Evolutionary conservation across 2,797 vertebrate genomes (phyloP).

Genomic region (Triplophysa yarkandensis): DNA sequence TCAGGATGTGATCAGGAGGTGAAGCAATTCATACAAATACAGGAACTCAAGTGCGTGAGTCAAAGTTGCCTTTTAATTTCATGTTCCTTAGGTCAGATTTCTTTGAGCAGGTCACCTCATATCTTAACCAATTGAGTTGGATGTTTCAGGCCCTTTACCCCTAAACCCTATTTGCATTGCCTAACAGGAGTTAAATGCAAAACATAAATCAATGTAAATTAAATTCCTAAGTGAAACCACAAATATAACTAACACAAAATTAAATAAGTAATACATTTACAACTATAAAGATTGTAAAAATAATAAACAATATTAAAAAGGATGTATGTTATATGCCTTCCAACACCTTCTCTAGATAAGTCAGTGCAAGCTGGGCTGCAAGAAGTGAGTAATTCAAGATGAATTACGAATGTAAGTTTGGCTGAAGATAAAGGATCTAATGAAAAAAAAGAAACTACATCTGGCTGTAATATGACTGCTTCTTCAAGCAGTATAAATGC

Average conservation of each 20-base stretch:
- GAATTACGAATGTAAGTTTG: constrained; percentile 66
- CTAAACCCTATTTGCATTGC: too few species aligned
- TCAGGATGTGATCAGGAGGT: constrained; percentile 9
- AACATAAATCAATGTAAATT: too few species aligned
- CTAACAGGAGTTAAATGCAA: background rate
- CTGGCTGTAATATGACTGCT: constrained; percentile 67
- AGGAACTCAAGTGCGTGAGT: background rate
- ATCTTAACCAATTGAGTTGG: background rate
- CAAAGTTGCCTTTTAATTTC: background rate
- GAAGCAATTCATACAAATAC: constrained; percentile 15
- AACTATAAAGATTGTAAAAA: too few species aligned
- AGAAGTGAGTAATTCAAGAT: constrained; percentile 43
- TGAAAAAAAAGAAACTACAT: constrained; percentile 63
- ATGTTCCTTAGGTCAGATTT: background rate
- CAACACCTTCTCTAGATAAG: background rate
- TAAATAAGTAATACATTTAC: too few species aligned
- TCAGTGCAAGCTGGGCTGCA: constrained; percentile 12
- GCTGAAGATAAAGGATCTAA: constrained; percentile 65
- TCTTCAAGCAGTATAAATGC: constrained; percentile 21
- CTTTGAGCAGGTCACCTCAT: background rate
- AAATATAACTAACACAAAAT: too few species aligned
- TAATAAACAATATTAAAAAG: too few species aligned
- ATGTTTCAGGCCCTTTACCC: too few species aligned
- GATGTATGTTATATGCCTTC: too few species aligned
- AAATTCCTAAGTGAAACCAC: too few species aligned